Evolutionary conservation across 2,888 invertebrate species (phyloP).

Genomic region (Alitta virens): DNA sequence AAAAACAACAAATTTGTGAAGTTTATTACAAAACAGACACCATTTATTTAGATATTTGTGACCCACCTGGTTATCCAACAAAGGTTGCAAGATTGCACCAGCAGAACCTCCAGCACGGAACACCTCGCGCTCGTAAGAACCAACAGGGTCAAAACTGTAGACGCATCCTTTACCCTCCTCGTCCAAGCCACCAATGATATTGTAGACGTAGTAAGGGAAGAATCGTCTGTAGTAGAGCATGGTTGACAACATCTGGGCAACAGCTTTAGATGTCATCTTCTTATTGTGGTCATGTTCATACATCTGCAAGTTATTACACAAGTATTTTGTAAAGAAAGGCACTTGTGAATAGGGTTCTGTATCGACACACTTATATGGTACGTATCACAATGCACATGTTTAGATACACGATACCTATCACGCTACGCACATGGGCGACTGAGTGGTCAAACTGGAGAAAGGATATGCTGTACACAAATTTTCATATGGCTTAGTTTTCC

Average conservation of each 20-base stretch:
- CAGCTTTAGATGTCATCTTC: slow-evolving; percentile 85
- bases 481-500: too few relatives aligned
- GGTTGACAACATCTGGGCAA: slow-evolving; percentile 93
- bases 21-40: too few relatives aligned
- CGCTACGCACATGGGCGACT: too few relatives aligned
- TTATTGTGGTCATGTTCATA: slow-evolving; percentile 84
- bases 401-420: too few relatives aligned
- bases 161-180: slow-evolving; percentile 82
- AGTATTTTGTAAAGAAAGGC: too few relatives aligned
- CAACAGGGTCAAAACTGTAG: slow-evolving; percentile 96
- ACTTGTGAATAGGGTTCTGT: too few relatives aligned
- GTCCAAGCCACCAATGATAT: slow-evolving; percentile 92
- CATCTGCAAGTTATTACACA: slow-evolving; percentile 69
- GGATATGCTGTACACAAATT: too few relatives aligned
- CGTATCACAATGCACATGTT: background rate
- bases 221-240: slow-evolving; percentile 95
- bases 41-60: too few relatives aligned
- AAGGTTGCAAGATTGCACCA: slow-evolving; percentile 76
- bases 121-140: slow-evolving; percentile 81
- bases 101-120: slow-evolving; percentile 91
- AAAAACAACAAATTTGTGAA: too few relatives aligned
- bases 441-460: too few relatives aligned
- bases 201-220: slow-evolving; percentile 97
- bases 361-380: background rate
- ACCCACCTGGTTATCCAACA: slow-evolving; percentile 88